Base-by-base conservation (phyloP, 2,113 vertebrate species). In the Dasyurus viverrinus region DNA sequence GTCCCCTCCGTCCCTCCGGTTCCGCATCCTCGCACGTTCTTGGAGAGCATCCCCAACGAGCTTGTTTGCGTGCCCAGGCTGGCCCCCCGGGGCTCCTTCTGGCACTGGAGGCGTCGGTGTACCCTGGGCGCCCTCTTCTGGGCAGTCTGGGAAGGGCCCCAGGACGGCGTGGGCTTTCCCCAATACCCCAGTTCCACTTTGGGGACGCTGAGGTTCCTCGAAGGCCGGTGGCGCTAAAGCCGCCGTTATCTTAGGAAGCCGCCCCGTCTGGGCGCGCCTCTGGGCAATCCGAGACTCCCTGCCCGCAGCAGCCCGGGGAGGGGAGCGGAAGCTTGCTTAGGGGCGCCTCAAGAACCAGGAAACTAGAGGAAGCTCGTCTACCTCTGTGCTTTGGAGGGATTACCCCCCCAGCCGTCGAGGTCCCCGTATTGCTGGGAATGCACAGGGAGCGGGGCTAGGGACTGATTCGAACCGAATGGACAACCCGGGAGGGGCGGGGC, bases 71-170 rank as follows among this genome's bases (percentile, higher is more conserved):
- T n/a, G 14, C 60, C 60, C 27, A 10, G 9, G 27, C 57, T 30
- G 27, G 57, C 57, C 8, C 27, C 55, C 26, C 25, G 25, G 8
- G 55, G 27, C 26, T 99, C 93, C 96, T 97, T 96, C 30, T 48
- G 97, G 94, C 96, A 97, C 94, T 97, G 96, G 52, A 95, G 91
- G 95, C 95, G 90, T 5, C 84, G 47, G 57, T 68, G 60, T 68
- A 30, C 11, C 4, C 60, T 36, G 30, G 30, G 36, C 60, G 60
- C 60, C 60, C 30, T 16, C 60, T 16, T 68, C 30, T 68, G 60
- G 60, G 11, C 60, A 36, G 30, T 16, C 30, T 68, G 60, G 4
- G 60, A 14, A 30, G 30, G 30, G 60, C 30, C 60, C 60, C 30
- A 0, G 30, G 60, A 36, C 60, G 11, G 12, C 60, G 16, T 6